Base-by-base conservation (phyloP, 2,113 vertebrate species). In the Anthoscopus minutus region DNA sequence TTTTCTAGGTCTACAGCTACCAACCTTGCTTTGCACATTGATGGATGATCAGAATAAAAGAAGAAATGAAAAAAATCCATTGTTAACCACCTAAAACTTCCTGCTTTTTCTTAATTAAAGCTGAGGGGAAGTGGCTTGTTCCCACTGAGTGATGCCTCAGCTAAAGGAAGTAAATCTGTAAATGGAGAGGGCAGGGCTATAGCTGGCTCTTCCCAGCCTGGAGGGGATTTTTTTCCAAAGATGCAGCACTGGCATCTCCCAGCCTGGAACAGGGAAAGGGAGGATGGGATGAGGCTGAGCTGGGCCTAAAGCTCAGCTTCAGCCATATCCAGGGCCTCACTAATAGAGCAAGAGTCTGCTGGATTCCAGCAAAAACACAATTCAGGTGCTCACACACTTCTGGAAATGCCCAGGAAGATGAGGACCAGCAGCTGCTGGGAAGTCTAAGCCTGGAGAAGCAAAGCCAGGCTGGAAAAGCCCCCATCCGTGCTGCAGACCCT, bases 401-500 rank as follows among this genome's bases (percentile, higher is more conserved):
- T 0, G 65, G 44, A 54, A 70, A 45, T 2, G 6, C 9, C 13
- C 31, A 37, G 35, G 53, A 11, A 70, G 50, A 65, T 3, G 31
- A 81, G 14, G 9, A 12, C 40, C 61, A 81, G 64, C 35, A 80
- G 61, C 45, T 73, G 58, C 45, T 50, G 42, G 17, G 31, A 15
- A 58, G 14, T 20, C 37, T 61, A 45, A 54, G 31, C 48, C 53
- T 7, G 18, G 20, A 58, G 18, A 91, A 57, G 4, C 1, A 4
- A 62, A 83, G 19, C 18, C 25, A 45, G 35, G 65, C 24, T 62
- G 60, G n/a, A 70, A 60, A 78, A 89, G 23, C 13, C 47, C 38
- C 30, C 16, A 17, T 6, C 22, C 22, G 40, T 0, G 1, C 62
- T 50, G 71, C 3, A 1, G 23, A 56, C 4, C 21, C 40, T 4